phyloP scores from a whole-genome alignment of 2,888 invertebrate species.

The Troides helena region DNA sequence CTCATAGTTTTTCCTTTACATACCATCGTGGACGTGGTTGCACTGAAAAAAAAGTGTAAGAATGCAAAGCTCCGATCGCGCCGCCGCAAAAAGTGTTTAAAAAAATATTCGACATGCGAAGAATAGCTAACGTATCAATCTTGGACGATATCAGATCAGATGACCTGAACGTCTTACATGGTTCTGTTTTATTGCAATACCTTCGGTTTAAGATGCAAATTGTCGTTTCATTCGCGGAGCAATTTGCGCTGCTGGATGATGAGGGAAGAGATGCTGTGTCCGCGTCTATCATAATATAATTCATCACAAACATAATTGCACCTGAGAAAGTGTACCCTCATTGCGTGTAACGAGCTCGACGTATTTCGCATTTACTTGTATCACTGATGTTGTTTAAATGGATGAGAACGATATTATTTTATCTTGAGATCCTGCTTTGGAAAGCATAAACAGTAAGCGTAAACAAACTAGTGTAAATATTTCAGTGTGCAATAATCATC shows the following conservation, averaged over 20 bases:
- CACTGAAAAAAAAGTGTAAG: neutral
- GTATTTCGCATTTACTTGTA: constrained; percentile 20
- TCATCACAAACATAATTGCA: constrained; percentile 31
- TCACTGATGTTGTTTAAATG: constrained; percentile 1
- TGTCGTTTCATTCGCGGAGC: constrained; percentile 23
- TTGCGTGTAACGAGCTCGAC: constrained; percentile 29
- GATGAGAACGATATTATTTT: neutral
- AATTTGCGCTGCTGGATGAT: constrained; percentile 23
- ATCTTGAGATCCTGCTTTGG: too few species aligned
- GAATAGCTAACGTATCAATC: constrained; percentile 27
- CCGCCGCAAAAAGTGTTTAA: neutral
- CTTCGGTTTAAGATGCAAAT: constrained; percentile 20
- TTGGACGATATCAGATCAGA: constrained; percentile 23
- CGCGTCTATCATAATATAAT: constrained; percentile 30
- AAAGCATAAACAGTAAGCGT: too few species aligned
- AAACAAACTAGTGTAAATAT: too few species aligned
- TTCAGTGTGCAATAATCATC: too few species aligned
- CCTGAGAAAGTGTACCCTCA: constrained; percentile 32
- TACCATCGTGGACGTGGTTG: neutral
- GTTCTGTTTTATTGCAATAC: constrained; percentile 20
- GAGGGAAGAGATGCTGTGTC: constrained; percentile 28
- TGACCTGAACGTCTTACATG: constrained; percentile 12
- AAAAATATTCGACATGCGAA: constrained; percentile 11
- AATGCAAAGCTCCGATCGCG: neutral
- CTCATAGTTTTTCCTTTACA: neutral